phyloP scores from a whole-genome alignment of 2,888 invertebrate genomes.

The Acanthococcus lagerstroemiae region DNA sequence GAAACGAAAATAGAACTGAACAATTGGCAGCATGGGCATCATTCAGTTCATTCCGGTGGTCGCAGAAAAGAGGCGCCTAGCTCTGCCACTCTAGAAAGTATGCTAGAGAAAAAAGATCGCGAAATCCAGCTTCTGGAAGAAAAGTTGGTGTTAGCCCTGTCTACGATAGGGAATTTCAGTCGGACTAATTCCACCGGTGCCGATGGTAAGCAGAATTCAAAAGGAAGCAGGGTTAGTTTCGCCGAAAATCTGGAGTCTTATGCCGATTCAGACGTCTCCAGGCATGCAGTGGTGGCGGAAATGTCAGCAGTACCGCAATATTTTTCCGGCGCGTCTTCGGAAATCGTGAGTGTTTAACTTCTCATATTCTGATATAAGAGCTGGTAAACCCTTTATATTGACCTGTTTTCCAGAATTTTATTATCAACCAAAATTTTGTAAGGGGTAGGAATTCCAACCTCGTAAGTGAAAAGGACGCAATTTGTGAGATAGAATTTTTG shows the following conservation, averaged over 20 bases:
- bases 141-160: background rate
- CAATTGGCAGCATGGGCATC: conserved; percentile 16
- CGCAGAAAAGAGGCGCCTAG: background rate
- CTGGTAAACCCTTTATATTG: too few species aligned
- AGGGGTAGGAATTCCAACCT: too few species aligned
- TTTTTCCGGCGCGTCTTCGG: background rate
- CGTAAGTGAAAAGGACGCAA: too few species aligned
- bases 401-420: too few species aligned
- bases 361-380: background rate
- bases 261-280: conserved; percentile 11
- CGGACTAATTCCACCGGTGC: background rate
- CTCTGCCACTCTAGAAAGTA: background rate
- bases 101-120: background rate
- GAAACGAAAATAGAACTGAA: conserved; percentile 16
- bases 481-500: too few species aligned
- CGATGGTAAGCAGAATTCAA: background rate
- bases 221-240: conserved; percentile 4
- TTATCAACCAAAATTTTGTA: too few species aligned
- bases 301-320: background rate
- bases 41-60: background rate
- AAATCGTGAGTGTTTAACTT: background rate
- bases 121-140: conserved; percentile 4
- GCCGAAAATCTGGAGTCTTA: conserved; percentile 13
- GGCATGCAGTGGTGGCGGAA: conserved; percentile 16
- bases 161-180: background rate